Base-by-base conservation (phyloP, 1,140 invertebrate species). In the Drosophila mayri region DNA sequence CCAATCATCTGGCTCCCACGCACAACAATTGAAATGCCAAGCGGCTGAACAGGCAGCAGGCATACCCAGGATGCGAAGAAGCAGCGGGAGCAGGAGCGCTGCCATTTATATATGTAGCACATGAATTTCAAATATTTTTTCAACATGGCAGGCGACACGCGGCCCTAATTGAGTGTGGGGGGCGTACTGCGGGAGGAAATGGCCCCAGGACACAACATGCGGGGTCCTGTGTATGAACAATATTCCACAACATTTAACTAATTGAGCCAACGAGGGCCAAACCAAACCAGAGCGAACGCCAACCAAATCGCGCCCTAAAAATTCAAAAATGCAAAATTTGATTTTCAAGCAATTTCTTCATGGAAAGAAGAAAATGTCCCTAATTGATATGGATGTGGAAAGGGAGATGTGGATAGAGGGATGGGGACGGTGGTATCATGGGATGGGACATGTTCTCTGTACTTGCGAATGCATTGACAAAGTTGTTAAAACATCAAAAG, bases 401-500 rank as follows among this genome's bases (percentile, higher is more conserved):
- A 12, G 32, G 14, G 25, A 25, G 25, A 25, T 25, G 25, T 25
- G 25, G 25, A 3, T 25, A 25, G 25, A 5, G 25, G 59, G 4
- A 18, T 14, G 28, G 30, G 25, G 30, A 22, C n/a, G n/a, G n/a
- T n/a, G n/a, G n/a, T n/a, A 43, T 16, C 5, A n/a, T 54, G 46
- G 37, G 6, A 22, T 60, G 28, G 40, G 44, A 25, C 18, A 54
- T 54, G 50, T 11, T 1, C 32, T 35, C 49, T 20, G 50, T 54
- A 44, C 47, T 52, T 25, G 52, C 50, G 60, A 50, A 44, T 64
- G 63, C 76, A 80, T 70, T 76, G 85, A 81, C 85, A 90, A 81
- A 90, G 81, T 90, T 90, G 78, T 85, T 81, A 81, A 88, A 90
- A 90, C 85, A 90, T 90, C 85, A 90, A 90, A 90, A 84, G 86